Evolutionary conservation across 2,797 vertebrate genomes (phyloP).

Genomic region (Enteromius anoplus): DNA sequence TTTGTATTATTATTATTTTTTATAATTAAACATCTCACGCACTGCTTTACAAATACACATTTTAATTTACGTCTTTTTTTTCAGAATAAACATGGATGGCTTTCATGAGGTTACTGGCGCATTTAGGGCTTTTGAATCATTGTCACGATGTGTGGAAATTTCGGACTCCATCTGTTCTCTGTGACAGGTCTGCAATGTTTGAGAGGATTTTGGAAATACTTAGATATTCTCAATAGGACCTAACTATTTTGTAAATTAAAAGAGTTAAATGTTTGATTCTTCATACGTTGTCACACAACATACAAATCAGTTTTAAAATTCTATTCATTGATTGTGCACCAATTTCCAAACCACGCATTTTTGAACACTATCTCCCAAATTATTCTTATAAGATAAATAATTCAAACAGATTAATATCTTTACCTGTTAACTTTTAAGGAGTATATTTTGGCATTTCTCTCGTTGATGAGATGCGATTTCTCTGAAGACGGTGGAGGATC

Average conservation of each 20-base stretch:
- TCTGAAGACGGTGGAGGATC: slow-evolving; percentile 75
- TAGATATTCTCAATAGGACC: background rate
- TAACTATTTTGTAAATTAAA: background rate
- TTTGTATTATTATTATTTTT: slow-evolving; percentile 72
- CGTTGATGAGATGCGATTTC: slow-evolving; percentile 80
- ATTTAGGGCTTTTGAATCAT: background rate
- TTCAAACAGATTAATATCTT: background rate
- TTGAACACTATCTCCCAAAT: background rate
- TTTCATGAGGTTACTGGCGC: background rate
- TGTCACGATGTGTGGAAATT: background rate
- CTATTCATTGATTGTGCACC: background rate
- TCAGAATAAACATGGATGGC: background rate
- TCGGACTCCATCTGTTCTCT: slow-evolving; percentile 12
- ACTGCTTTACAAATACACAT: slow-evolving; percentile 17
- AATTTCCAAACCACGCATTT: slow-evolving; percentile 7
- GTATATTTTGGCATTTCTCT: slow-evolving; percentile 77
- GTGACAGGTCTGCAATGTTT: background rate
- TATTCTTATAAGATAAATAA: background rate
- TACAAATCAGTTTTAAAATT: background rate
- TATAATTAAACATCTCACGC: slow-evolving; percentile 65
- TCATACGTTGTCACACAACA: background rate
- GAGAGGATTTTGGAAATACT: background rate
- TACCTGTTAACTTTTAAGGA: slow-evolving; percentile 78
- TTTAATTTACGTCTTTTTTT: background rate
- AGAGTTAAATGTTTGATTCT: background rate